Evolutionary conservation across 2,888 invertebrate genomes (phyloP).

Genomic region (Falcaria lacertinaria): DNA sequence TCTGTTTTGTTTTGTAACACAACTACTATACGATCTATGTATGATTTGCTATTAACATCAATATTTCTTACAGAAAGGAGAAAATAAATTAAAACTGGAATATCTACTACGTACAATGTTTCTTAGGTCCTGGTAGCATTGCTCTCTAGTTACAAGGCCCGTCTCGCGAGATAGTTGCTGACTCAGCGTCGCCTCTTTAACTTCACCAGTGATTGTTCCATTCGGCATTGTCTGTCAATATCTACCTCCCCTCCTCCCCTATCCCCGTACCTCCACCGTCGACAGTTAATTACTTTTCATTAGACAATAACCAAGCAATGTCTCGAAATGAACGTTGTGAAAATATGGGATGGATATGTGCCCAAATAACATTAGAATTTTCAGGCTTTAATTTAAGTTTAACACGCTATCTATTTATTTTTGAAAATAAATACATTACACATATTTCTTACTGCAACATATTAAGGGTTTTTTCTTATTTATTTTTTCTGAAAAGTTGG

Average conservation of each 20-base stretch:
- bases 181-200: slow-evolving; percentile 73
- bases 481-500: no score
- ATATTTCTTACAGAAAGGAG: no score
- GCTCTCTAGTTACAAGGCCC: slow-evolving; percentile 51
- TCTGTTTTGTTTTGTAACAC: no score
- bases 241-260: slow-evolving; percentile 25
- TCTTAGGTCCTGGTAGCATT: slow-evolving; percentile 28
- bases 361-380: slow-evolving; percentile 3
- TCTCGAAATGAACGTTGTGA: slow-evolving; percentile 14
- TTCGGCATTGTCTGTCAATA: slow-evolving; percentile 73
- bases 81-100: no score
- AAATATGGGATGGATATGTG: slow-evolving; percentile 23
- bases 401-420: no score
- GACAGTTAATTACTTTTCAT: slow-evolving; percentile 77
- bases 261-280: slow-evolving; percentile 18
- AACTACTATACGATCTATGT: no score
- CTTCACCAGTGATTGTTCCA: slow-evolving; percentile 72
- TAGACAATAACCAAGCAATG: slow-evolving; percentile 59
- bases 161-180: slow-evolving; percentile 62
- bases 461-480: no score
- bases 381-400: not conserved
- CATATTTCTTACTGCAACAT: no score
- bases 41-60: no score
- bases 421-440: no score
- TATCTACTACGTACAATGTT: slow-evolving; percentile 7